Conservation (phyloP, 1,140 invertebrate species). For the Zaprionus africanus region DNA sequence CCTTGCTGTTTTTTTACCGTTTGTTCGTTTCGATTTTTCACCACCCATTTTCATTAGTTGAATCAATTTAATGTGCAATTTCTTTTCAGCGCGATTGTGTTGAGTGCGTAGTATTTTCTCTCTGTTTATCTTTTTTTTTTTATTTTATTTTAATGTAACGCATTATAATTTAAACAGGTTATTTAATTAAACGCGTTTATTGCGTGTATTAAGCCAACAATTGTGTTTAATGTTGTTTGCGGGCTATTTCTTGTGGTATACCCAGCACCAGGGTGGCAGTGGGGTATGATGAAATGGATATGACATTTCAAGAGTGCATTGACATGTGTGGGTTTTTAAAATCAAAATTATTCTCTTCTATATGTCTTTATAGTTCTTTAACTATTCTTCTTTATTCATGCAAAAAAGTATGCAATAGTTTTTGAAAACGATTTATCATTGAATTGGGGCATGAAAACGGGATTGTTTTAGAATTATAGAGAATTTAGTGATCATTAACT, state of each 20-base stretch:
- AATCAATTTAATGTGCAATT: slow-evolving; percentile 69
- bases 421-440: neutral
- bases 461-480: too few species aligned
- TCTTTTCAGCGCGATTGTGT: slow-evolving; percentile 9
- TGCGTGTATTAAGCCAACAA: slow-evolving; percentile 40
- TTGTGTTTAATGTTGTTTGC: slow-evolving; percentile 38
- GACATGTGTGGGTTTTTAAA: too few species aligned
- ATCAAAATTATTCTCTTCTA: too few species aligned
- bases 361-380: neutral
- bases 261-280: neutral
- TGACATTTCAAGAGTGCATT: too few species aligned
- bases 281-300: neutral
- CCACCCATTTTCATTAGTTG: slow-evolving; percentile 60
- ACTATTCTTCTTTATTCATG: neutral
- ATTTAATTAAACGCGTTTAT: slow-evolving; percentile 73
- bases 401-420: neutral
- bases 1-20: slow-evolving; percentile 47
- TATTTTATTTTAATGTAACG: slow-evolving; percentile 47
- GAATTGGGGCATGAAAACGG: too few species aligned
- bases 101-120: neutral
- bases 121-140: slow-evolving; percentile 27
- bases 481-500: too few species aligned
- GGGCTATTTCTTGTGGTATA: slow-evolving; percentile 11
- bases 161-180: slow-evolving; percentile 69
- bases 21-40: neutral